Percentiles rank a stretch among this genome's conserved stretches.
Conservation (phyloP, 2,113 vertebrate species). For the Buteo buteo region DNA sequence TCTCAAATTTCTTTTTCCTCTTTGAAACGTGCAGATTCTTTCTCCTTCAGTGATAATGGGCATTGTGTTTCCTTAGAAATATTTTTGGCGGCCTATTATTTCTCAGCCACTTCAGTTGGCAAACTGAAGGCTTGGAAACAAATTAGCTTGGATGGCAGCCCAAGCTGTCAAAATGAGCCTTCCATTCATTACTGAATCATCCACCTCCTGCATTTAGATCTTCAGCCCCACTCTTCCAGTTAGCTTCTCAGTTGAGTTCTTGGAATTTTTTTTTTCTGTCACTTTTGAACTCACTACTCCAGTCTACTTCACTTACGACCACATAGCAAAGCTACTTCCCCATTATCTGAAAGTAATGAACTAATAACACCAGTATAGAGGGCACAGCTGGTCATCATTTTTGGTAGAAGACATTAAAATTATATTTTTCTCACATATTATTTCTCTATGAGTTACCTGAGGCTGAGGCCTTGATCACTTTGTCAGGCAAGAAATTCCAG, state of each 20-base stretch:
- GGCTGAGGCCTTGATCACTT: slow-evolving; percentile 8
- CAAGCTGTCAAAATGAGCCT: slow-evolving; percentile 58
- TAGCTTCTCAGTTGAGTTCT: slow-evolving; percentile 46
- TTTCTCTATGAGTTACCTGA: slow-evolving; percentile 3
- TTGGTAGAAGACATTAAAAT: slow-evolving; percentile 35
- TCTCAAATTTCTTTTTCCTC: slow-evolving; percentile 58
- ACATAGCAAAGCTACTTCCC: slow-evolving; percentile 46
- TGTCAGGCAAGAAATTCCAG: background rate
- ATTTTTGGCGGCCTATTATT: slow-evolving; percentile 71
- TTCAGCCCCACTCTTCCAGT: slow-evolving; percentile 32
- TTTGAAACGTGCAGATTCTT: slow-evolving; percentile 57
- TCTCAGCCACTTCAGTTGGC: slow-evolving; percentile 63
- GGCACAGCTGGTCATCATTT: slow-evolving; percentile 26
- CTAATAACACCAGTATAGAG: background rate
- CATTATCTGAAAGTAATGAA: slow-evolving; percentile 54
- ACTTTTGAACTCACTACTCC: slow-evolving; percentile 42
- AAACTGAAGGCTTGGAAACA: slow-evolving; percentile 64
- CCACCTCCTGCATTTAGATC: slow-evolving; percentile 49
- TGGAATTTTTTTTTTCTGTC: slow-evolving; percentile 1
- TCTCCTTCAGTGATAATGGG: slow-evolving; percentile 61
- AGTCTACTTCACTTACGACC: slow-evolving; percentile 29
- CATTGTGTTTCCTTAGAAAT: slow-evolving; percentile 64
- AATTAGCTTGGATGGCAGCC: slow-evolving; percentile 68
- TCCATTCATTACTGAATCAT: slow-evolving; percentile 57
- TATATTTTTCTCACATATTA: background rate